These are phyloP conservation scores for Prionailurus viverrinus DNA, from an alignment of 2,113 vertebrate species.

Conservation along the genomic window DNA sequence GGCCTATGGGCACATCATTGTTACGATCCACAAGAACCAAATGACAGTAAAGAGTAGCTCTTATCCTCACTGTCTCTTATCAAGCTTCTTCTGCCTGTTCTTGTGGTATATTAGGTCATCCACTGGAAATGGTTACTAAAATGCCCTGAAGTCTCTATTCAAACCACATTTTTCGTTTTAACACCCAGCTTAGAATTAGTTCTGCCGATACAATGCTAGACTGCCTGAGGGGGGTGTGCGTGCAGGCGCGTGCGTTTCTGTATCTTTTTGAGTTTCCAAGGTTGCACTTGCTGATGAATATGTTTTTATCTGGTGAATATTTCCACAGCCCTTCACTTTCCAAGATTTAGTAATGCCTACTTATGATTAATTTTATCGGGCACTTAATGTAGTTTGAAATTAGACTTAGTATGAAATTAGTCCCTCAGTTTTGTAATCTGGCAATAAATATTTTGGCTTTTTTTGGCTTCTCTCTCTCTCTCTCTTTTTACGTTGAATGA, in stretches of 20 bases:
- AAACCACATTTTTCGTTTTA: conserved; percentile 38
- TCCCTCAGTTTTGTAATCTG: conserved; percentile 20
- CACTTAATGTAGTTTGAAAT: conserved; percentile 27
- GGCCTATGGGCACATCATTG: background rate
- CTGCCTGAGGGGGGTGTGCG: background rate
- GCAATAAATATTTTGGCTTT: conserved; percentile 31
- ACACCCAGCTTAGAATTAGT: conserved; percentile 1
- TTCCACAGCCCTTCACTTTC: background rate
- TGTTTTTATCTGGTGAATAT: conserved; percentile 11
- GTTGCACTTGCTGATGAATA: background rate
- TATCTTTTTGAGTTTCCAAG: background rate
- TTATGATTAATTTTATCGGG: conserved; percentile 52
- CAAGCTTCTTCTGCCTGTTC: background rate
- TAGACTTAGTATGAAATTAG: conserved; percentile 45
- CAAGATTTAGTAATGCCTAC: background rate
- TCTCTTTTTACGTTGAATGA: background rate
- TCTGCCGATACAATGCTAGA: background rate
- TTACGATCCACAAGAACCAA: conserved; percentile 36
- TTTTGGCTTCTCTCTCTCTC: background rate
- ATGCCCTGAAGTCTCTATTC: background rate
- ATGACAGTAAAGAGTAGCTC: background rate
- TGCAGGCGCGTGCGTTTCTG: background rate
- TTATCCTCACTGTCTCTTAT: conserved; percentile 17
- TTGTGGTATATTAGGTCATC: background rate
- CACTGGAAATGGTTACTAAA: conserved; percentile 10